Evolutionary conservation across 2,113 vertebrate species (phyloP).

Genomic region (Thunnus thynnus): DNA sequence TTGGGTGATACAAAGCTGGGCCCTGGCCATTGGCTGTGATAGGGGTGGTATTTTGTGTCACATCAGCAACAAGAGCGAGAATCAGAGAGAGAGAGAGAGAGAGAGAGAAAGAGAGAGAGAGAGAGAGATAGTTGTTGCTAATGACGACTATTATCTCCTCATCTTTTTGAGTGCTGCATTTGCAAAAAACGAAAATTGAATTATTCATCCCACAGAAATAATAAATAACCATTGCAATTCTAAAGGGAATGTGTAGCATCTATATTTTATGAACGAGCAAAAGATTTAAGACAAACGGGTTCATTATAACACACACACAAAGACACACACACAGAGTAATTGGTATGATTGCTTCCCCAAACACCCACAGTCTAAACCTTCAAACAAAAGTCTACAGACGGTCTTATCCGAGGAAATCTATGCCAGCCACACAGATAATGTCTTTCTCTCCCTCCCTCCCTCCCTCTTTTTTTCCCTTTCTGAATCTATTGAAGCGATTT

Average conservation of each 20-base stretch:
- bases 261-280: constrained; percentile 72
- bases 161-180: constrained; percentile 60
- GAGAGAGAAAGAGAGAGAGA: background rate
- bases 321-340: constrained; percentile 62
- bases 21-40: background rate
- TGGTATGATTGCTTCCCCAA: constrained; percentile 69
- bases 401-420: constrained; percentile 60
- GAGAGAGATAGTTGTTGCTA: constrained; percentile 37
- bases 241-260: constrained; percentile 62
- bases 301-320: constrained; percentile 52
- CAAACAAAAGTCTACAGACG: constrained; percentile 66
- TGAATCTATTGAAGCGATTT: constrained; percentile 54
- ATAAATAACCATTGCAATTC: constrained; percentile 68
- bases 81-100: background rate
- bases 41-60: constrained; percentile 33
- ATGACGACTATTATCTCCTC: constrained; percentile 52
- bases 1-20: background rate
- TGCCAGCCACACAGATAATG: constrained; percentile 56
- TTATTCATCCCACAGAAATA: constrained; percentile 69
- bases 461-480: constrained; percentile 5
- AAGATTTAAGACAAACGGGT: constrained; percentile 66
- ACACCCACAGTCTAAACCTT: constrained; percentile 68
- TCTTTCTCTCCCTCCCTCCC: constrained; percentile 36
- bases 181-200: constrained; percentile 65
- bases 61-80: constrained; percentile 30